These are phyloP conservation scores for Oceanites oceanicus DNA, from an alignment of 2,113 vertebrate genomes.

Conservation along the genomic window DNA sequence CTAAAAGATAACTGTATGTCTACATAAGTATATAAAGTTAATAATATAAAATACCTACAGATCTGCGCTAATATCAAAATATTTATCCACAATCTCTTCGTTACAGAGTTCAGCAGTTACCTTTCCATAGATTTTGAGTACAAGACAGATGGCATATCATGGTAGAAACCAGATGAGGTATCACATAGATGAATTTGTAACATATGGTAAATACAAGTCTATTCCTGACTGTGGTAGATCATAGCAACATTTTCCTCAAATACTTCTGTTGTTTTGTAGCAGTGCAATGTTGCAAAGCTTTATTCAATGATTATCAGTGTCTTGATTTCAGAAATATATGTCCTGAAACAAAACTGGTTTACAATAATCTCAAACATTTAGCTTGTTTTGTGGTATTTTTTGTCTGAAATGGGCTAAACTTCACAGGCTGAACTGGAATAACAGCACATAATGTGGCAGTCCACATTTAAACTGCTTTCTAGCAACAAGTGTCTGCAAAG, in stretches of 20 bases:
- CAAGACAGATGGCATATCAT: neutral
- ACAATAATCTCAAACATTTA: neutral
- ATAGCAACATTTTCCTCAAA: neutral
- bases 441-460: conserved; percentile 73
- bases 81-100: neutral
- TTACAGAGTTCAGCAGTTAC: neutral
- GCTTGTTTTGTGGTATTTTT: neutral
- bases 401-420: neutral
- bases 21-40: neutral
- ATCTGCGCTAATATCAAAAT: neutral
- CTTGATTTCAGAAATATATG: neutral
- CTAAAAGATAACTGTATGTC: neutral
- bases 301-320: neutral
- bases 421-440: conserved; percentile 43
- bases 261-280: neutral
- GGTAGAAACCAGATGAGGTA: neutral
- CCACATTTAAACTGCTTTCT: neutral
- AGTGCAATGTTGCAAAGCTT: neutral
- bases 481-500: neutral
- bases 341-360: neutral
- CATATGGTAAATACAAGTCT: neutral
- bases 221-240: neutral
- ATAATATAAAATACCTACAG: neutral
- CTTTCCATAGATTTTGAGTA: neutral
- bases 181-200: neutral